These are phyloP conservation scores for Limnephilus marmoratus DNA, from an alignment of 2,888 invertebrate genomes.

Conservation along the genomic window DNA sequence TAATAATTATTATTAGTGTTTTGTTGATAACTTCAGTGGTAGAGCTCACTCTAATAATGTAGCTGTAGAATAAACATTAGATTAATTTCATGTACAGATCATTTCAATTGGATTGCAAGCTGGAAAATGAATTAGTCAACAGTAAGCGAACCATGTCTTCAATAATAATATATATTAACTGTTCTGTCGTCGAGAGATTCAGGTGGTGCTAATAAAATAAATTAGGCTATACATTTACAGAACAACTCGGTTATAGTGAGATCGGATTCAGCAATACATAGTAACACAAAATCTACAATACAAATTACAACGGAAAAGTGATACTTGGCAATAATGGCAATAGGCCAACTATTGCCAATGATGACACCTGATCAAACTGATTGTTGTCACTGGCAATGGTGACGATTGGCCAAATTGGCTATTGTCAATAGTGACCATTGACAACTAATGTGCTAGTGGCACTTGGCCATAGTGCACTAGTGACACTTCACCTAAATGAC, in stretches of 20 bases:
- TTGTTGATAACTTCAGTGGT: not conserved
- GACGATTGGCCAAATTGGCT: too few relatives aligned
- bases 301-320: not conserved
- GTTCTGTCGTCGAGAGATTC: not conserved
- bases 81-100: not conserved
- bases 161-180: not conserved
- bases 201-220: not conserved
- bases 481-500: not conserved
- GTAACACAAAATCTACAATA: too few relatives aligned
- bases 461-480: too few relatives aligned
- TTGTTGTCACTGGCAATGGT: too few relatives aligned
- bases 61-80: constrained; percentile 34
- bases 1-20: not conserved
- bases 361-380: too few relatives aligned
- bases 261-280: not conserved
- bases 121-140: constrained; percentile 10
- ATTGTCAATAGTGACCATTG: too few relatives aligned
- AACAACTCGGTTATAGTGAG: not conserved
- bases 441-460: too few relatives aligned
- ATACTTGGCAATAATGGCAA: not conserved
- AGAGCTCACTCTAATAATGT: not conserved
- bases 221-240: not conserved
- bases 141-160: not conserved
- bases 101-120: not conserved
- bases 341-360: too few relatives aligned